phyloP scores from a whole-genome alignment of 2,113 vertebrate species.

The Pterocles burchelli region DNA sequence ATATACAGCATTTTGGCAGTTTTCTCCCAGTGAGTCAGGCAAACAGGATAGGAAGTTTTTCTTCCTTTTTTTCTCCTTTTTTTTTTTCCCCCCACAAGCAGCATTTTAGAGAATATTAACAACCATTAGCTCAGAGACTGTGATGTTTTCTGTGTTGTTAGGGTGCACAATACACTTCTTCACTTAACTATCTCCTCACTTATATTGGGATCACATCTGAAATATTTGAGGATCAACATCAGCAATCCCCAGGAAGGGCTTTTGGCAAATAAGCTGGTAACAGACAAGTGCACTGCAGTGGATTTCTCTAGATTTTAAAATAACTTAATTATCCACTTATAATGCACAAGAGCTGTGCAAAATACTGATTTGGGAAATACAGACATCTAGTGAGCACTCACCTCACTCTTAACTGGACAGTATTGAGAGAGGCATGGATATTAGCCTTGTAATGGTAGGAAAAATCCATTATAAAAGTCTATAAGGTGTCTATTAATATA shows the following conservation, averaged over 20 bases:
- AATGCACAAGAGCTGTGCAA: neutral
- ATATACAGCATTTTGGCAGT: neutral
- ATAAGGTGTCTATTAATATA: neutral
- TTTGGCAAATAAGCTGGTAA: neutral
- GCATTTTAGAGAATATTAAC: neutral
- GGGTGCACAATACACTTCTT: neutral
- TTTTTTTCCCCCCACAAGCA: neutral
- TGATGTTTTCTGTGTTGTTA: neutral
- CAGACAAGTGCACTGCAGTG: neutral
- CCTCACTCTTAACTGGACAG: neutral
- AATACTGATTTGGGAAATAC: neutral
- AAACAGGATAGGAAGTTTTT: neutral
- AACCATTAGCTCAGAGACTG: neutral
- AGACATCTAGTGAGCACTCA: neutral
- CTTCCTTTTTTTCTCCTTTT: neutral
- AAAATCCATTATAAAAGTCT: neutral
- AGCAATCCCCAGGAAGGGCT: neutral
- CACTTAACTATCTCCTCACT: neutral
- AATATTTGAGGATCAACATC: neutral
- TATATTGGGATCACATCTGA: neutral
- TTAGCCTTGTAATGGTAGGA: neutral
- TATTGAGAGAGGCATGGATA: neutral
- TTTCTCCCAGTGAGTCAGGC: neutral
- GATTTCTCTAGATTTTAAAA: neutral
- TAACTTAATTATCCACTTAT: neutral